phyloP scores from a whole-genome alignment of 2,113 vertebrate genomes.

The Mastomys coucha region DNA sequence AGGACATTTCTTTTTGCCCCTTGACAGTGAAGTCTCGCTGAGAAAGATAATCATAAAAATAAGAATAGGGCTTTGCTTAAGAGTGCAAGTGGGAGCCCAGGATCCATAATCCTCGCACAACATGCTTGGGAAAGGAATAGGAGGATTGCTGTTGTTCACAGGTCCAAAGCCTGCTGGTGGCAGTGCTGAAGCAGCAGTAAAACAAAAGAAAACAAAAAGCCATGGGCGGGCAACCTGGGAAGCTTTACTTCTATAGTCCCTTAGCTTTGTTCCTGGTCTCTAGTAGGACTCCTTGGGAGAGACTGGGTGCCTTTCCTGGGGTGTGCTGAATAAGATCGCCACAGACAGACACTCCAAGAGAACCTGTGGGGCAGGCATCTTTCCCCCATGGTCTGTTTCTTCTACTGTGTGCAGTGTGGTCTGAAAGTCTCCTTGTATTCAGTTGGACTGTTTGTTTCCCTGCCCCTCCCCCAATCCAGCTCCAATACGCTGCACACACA shows the following conservation, averaged over 20 bases:
- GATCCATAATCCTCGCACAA: neutral
- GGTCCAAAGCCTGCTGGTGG: neutral
- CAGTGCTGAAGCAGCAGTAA: neutral
- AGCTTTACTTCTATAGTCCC: neutral
- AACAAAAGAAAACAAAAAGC: neutral
- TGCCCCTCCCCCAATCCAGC: neutral
- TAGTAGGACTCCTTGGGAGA: neutral
- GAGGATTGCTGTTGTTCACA: neutral
- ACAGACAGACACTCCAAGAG: neutral
- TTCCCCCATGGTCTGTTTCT: neutral
- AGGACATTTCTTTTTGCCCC: neutral
- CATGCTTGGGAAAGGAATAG: neutral
- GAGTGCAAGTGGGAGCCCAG: neutral
- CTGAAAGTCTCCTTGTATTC: neutral
- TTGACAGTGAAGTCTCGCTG: neutral
- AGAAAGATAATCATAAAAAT: neutral
- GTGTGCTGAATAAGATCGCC: neutral
- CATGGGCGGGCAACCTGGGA: neutral
- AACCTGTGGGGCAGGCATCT: too few relatives aligned
- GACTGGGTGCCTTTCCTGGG: neutral
- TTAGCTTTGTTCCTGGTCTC: neutral
- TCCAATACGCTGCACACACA: slow-evolving; percentile 32
- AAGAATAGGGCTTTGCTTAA: neutral
- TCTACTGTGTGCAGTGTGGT: neutral
- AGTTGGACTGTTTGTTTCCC: slow-evolving; percentile 1